A percentile compares a stretch with the other conserved stretches of the same genome.
Evolutionary conservation across 2,113 vertebrate genomes (phyloP).

Genomic region (Elephas maximus): DNA sequence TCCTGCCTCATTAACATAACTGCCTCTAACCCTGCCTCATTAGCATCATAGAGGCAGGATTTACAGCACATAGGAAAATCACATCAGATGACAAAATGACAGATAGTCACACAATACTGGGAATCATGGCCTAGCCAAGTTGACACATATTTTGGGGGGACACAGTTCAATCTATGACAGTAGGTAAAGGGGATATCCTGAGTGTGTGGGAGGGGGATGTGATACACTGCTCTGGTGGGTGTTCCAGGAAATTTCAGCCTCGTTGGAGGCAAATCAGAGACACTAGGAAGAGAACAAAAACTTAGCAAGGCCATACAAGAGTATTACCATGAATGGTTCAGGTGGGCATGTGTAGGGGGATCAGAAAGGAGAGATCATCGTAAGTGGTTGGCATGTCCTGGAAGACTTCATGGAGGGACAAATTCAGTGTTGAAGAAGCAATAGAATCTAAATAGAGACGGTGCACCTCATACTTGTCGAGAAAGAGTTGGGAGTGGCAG

Average conservation of each 20-base stretch:
- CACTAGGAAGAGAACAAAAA: not conserved
- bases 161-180: too few relatives aligned
- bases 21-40: too few relatives aligned
- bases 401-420: not conserved
- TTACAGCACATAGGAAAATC: too few relatives aligned
- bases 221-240: not conserved
- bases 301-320: not conserved
- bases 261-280: not conserved
- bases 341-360: not conserved
- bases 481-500: not conserved
- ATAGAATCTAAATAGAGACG: not conserved
- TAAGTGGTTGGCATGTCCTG: not conserved
- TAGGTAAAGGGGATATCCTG: not conserved
- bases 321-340: not conserved
- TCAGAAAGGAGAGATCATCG: not conserved
- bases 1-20: too few relatives aligned
- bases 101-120: too few relatives aligned
- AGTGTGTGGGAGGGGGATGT: not conserved
- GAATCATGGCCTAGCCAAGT: too few relatives aligned
- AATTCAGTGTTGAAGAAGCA: not conserved
- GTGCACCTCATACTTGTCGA: not conserved
- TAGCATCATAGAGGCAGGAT: too few relatives aligned
- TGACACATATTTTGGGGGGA: too few relatives aligned
- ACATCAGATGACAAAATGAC: too few relatives aligned
- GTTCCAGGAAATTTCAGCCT: not conserved